Evolutionary conservation across 2,113 vertebrate species (phyloP), one percentile per base, ranked within the genome.

Genomic region (Misgurnus mizolepis): DNA sequence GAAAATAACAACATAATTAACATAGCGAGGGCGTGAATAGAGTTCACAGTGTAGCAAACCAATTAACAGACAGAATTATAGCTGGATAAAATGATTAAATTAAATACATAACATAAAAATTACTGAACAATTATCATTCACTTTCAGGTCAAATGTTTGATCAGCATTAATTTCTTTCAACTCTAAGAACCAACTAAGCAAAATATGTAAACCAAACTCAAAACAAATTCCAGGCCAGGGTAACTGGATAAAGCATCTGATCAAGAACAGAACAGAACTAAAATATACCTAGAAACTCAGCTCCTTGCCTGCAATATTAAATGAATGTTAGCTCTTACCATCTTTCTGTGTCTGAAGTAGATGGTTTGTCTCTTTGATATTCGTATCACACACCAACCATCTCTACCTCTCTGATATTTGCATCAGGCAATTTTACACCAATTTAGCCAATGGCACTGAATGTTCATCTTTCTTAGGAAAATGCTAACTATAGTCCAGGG

Each of bases 311-410:
- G 9, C 11, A 22, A 2, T 73, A 18, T 73, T n/a, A 22, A 72
- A 71, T 43, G 11, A 60, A 73, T 10, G 6, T 2, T 10, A 45
- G 55, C 2, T 71, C 68, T 56, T 55, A 71, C 68, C 68, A 71
- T 71, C 7, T 39, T 55, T 55, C 68, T 40, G 6, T 40, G 49
- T 27, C 2, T 39, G 34, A 27, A 40, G 53, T 56, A 55, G 27
- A 34, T 34, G 3, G 27, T 34, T 34, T 34, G 27, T 34, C 1
- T 34, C 27, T 34, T 34, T 34, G 27, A 34, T 34, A 3, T 34
- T 34, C 27, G 27, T 34, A 34, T 34, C 27, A 34, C 27, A 34
- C 27, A 34, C 27, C 9, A 41, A 18, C n/a, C 15, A 1, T 34
- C 34, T 34, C 3, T 39, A 39, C 27, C 49, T 22, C 67, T 71